Evolutionary conservation across 1,140 invertebrate genomes (phyloP).

Genomic region (Drosophila ficusphila): DNA sequence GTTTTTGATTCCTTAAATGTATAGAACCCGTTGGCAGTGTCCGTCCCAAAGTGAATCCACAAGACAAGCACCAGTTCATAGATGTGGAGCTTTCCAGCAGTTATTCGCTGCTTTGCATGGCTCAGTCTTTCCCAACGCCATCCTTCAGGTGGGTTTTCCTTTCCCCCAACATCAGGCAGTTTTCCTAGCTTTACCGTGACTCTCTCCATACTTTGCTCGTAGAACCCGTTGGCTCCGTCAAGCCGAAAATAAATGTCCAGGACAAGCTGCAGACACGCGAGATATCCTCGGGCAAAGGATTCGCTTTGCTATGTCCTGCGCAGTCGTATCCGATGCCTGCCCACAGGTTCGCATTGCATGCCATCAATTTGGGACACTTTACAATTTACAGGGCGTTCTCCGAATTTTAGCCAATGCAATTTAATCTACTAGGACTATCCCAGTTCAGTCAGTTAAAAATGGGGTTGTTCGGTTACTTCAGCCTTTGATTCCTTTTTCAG

Average conservation of each 20-base stretch:
- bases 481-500: conserved; percentile 84
- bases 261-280: conserved; percentile 84
- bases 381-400: conserved; percentile 36
- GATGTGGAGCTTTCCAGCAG: conserved; percentile 87
- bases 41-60: conserved; percentile 88
- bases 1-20: background rate
- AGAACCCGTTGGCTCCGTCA: conserved; percentile 90
- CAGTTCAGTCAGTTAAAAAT: conserved; percentile 50
- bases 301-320: conserved; percentile 87
- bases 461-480: background rate
- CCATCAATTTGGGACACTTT: conserved; percentile 41
- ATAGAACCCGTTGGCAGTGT: conserved; percentile 91
- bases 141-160: conserved; percentile 87
- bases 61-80: conserved; percentile 86
- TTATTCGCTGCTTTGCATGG: conserved; percentile 86
- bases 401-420: conserved; percentile 23
- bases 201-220: conserved; percentile 49
- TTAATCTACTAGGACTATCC: conserved; percentile 83
- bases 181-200: conserved; percentile 17
- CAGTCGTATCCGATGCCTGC: conserved; percentile 89
- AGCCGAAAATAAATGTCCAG: conserved; percentile 88
- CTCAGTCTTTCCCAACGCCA: conserved; percentile 89
- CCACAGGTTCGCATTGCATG: conserved; percentile 86
- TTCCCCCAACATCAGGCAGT: conserved; percentile 36
- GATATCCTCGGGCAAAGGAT: conserved; percentile 76